These are phyloP conservation scores for Podarcis lilfordi DNA, from an alignment of 2,797 vertebrate genomes.

Conservation along the genomic window DNA sequence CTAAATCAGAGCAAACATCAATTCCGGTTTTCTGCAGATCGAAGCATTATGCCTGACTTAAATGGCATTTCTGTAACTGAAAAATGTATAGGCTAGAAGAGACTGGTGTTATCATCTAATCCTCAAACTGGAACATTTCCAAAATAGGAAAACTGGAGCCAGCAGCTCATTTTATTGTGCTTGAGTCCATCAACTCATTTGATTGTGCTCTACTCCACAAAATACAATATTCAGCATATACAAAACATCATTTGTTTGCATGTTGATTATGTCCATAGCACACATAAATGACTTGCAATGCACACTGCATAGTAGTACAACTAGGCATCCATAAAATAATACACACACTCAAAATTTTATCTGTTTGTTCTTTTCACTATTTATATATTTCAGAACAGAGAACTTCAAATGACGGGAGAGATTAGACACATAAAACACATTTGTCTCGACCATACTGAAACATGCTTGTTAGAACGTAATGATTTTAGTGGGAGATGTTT, in stretches of 20 bases:
- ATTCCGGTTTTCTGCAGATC: no score
- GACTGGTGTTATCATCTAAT: neutral
- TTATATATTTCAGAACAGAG: slow-evolving; percentile 16
- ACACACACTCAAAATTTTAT: neutral
- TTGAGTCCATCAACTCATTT: neutral
- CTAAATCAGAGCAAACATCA: no score
- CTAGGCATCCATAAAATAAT: neutral
- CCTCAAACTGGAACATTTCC: neutral
- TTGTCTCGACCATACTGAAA: slow-evolving; percentile 25
- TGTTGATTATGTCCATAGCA: neutral
- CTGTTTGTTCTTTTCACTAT: neutral
- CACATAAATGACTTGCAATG: neutral
- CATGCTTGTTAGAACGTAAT: slow-evolving; percentile 18
- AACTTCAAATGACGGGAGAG: neutral
- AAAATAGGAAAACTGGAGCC: neutral
- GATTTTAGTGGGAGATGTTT: slow-evolving; percentile 28
- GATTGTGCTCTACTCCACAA: neutral
- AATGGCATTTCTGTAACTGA: neutral
- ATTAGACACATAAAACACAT: slow-evolving; percentile 28
- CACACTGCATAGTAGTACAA: neutral
- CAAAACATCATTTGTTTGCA: neutral
- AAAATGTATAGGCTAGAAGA: neutral
- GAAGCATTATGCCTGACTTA: no score
- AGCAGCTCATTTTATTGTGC: neutral
- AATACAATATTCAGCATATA: neutral